Evolutionary conservation across 2,113 vertebrate genomes (phyloP).

Genomic region (Acrocephalus kingi): DNA sequence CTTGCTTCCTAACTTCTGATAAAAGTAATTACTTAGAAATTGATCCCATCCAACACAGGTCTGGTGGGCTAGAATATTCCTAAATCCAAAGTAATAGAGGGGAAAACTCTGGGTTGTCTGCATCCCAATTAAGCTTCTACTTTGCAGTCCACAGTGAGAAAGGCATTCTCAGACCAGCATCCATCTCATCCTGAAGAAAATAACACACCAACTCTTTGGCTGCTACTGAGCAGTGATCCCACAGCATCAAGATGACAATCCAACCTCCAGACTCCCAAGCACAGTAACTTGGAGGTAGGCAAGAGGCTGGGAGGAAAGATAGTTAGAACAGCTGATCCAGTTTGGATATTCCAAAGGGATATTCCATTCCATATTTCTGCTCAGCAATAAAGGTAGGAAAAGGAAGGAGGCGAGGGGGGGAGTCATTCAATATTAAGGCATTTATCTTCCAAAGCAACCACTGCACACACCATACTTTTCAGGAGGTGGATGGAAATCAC

Average conservation of each 20-base stretch:
- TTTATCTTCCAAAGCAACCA: not conserved
- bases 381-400: not conserved
- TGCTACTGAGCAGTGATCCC: not conserved
- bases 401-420: rapidly evolving
- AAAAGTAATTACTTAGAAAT: not conserved
- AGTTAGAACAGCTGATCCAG: not conserved
- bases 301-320: not conserved
- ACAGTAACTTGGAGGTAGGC: not conserved
- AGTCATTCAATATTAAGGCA: not conserved
- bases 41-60: not conserved
- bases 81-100: not conserved
- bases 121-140: not conserved
- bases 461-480: not conserved
- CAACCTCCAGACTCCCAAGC: not conserved
- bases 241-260: not conserved
- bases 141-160: not conserved
- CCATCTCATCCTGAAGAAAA: not conserved
- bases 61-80: not conserved
- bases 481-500: not conserved
- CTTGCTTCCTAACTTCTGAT: not conserved
- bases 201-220: not conserved
- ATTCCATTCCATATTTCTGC: not conserved
- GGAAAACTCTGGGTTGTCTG: not conserved
- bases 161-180: not conserved
- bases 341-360: not conserved